phyloP scores from a whole-genome alignment of 1,140 invertebrate species.

The Kradibia gibbosae region DNA sequence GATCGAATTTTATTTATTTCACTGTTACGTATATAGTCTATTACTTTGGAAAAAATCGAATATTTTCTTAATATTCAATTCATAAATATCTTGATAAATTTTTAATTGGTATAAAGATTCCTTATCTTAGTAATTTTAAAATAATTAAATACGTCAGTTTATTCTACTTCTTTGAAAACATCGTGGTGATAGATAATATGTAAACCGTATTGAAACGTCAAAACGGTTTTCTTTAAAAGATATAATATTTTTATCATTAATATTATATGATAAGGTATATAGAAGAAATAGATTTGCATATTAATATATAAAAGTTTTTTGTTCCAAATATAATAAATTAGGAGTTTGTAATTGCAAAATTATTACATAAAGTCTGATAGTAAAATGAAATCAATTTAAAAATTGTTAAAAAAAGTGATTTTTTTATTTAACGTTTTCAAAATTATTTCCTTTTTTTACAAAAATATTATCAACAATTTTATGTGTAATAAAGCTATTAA shows the following conservation, averaged over 20 bases:
- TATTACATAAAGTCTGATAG: too few species aligned
- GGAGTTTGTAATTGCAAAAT: too few species aligned
- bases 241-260: slow-evolving; percentile 11
- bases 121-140: background rate
- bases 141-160: background rate
- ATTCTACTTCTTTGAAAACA: slow-evolving; percentile 2
- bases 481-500: too few species aligned
- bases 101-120: background rate
- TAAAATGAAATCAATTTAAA: too few species aligned
- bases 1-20: too few species aligned
- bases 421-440: too few species aligned
- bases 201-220: background rate
- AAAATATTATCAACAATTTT: too few species aligned
- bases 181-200: slow-evolving; percentile 9
- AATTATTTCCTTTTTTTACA: too few species aligned
- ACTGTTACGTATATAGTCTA: background rate
- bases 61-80: background rate
- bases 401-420: too few species aligned
- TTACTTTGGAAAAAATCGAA: background rate
- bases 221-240: slow-evolving; percentile 17
- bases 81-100: background rate
- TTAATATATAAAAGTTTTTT: background rate
- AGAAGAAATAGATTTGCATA: background rate
- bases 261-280: slow-evolving; percentile 9
- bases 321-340: too few species aligned